phyloP scores from a whole-genome alignment of 2,888 invertebrate genomes.

The Melieria crassipennis region DNA sequence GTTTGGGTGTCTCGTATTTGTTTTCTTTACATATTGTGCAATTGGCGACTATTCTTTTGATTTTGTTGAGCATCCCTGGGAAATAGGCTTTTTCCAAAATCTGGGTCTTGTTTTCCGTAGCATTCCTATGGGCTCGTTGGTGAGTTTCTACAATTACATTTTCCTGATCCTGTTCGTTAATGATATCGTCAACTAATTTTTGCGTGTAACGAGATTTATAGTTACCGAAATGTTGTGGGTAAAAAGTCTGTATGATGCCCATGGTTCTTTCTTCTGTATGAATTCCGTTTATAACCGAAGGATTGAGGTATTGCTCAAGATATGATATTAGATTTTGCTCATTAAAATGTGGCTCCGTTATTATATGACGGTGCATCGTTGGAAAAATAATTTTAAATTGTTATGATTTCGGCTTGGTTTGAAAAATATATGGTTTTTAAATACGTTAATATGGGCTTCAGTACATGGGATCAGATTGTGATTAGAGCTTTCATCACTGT shows the following conservation, averaged over 20 bases:
- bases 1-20: conserved; percentile 38
- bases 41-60: too few species aligned
- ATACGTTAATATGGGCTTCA: conserved; percentile 40
- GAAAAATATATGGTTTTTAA: conserved; percentile 40
- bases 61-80: too few species aligned
- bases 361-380: conserved; percentile 34
- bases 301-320: too few species aligned
- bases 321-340: too few species aligned
- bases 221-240: conserved; percentile 27
- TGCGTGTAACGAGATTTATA: conserved; percentile 34
- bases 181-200: conserved; percentile 20
- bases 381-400: conserved; percentile 36
- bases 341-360: conserved; percentile 20
- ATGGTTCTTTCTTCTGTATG: conserved; percentile 26
- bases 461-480: conserved; percentile 35
- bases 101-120: conserved; percentile 34
- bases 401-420: conserved; percentile 24
- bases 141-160: conserved; percentile 27
- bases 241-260: neutral
- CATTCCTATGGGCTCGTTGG: conserved; percentile 14
- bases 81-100: too few species aligned
- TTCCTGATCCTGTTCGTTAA: conserved; percentile 5
- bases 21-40: conserved; percentile 14
- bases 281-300: conserved; percentile 28
- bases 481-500: conserved; percentile 27